These are phyloP conservation scores for Nemurella pictetii DNA, from an alignment of 2,888 invertebrate species.

Conservation along the genomic window DNA sequence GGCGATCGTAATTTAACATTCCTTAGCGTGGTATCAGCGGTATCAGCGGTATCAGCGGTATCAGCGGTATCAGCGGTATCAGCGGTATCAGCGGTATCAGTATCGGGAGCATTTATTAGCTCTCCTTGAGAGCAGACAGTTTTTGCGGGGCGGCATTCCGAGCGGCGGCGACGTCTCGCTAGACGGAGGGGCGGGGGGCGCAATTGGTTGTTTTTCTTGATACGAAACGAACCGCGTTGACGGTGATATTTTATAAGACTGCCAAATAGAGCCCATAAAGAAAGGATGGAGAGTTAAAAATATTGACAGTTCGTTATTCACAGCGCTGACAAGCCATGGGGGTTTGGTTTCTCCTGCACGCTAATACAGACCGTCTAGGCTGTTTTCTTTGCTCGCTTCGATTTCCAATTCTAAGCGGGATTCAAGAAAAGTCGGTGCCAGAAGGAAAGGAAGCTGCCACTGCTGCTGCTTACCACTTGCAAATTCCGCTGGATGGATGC, in stretches of 20 bases:
- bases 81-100: too few relatives aligned
- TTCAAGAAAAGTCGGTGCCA: background rate
- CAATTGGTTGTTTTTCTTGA: background rate
- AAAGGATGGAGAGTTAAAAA: conserved; percentile 34
- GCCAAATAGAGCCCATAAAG: conserved; percentile 32
- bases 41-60: too few relatives aligned
- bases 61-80: too few relatives aligned
- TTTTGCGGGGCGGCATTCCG: background rate
- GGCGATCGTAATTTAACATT: too few relatives aligned
- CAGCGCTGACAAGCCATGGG: background rate
- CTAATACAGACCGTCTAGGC: background rate
- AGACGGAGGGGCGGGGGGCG: background rate
- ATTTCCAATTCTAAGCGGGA: conserved; percentile 31
- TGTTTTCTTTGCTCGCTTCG: conserved; percentile 10
- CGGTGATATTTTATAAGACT: conserved; percentile 35
- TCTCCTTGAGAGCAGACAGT: background rate
- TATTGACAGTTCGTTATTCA: conserved; percentile 37
- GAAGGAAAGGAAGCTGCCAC: background rate
- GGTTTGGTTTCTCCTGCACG: background rate
- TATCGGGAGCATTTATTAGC: background rate
- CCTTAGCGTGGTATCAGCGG: too few relatives aligned
- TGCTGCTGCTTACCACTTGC: background rate
- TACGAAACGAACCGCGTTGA: background rate
- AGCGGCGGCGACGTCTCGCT: background rate
- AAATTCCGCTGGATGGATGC: background rate